phyloP scores from a whole-genome alignment of 2,888 invertebrate species.

The Eristalinus sepulchralis region DNA sequence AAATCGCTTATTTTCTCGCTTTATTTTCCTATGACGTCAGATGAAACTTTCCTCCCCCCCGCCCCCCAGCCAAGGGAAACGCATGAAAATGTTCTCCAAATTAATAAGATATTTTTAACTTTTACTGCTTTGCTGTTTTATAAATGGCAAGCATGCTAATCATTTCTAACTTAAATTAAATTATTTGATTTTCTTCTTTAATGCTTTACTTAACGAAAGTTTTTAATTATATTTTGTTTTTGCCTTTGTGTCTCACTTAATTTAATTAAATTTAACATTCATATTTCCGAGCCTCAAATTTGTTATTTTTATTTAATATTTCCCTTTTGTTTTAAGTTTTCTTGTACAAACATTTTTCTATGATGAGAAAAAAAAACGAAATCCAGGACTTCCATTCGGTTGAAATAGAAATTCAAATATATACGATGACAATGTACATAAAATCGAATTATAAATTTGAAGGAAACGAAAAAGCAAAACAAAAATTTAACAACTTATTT shows the following conservation, averaged over 20 bases:
- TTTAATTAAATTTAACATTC: slow-evolving; percentile 12
- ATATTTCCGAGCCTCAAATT: slow-evolving; percentile 25
- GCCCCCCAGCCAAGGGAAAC: neutral
- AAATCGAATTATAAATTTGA: slow-evolving; percentile 16
- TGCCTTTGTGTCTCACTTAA: slow-evolving; percentile 7
- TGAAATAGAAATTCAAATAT: slow-evolving; percentile 32
- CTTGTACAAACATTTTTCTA: slow-evolving; percentile 31
- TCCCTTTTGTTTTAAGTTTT: slow-evolving; percentile 15
- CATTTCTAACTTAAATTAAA: slow-evolving; percentile 32
- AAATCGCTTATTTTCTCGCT: neutral
- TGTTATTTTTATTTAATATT: slow-evolving; percentile 4
- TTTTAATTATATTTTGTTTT: neutral
- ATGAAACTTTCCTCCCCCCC: no score
- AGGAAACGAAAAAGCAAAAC: neutral
- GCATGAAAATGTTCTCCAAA: neutral
- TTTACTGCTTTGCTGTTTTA: slow-evolving; percentile 40
- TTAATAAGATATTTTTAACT: neutral
- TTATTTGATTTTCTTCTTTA: slow-evolving; percentile 23
- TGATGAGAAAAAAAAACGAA: slow-evolving; percentile 2
- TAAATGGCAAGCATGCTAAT: slow-evolving; percentile 43
- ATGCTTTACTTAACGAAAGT: neutral
- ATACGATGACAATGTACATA: slow-evolving; percentile 30
- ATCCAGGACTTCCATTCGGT: slow-evolving; percentile 63
- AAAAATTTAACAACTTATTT: slow-evolving; percentile 24
- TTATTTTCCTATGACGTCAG: neutral